These are phyloP conservation scores for Sceloporus tristichus DNA, from an alignment of 2,113 vertebrate genomes.

Conservation along the genomic window DNA sequence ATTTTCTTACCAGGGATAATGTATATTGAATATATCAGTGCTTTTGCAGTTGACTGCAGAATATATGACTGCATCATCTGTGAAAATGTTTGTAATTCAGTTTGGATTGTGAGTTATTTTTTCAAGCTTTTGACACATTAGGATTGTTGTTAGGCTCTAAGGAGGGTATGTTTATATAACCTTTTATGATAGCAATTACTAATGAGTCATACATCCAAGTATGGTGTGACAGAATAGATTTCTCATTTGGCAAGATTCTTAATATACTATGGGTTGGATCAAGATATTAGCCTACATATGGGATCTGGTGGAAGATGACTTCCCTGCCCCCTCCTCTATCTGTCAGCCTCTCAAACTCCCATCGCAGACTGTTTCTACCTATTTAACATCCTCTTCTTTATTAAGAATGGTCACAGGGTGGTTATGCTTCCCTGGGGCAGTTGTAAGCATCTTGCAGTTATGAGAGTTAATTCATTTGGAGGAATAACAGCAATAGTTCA, in stretches of 20 bases:
- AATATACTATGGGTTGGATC: not conserved
- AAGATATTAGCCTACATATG: not conserved
- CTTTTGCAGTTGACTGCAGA: too few species aligned
- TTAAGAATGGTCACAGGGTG: not conserved
- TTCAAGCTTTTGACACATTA: not conserved
- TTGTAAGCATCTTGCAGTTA: not conserved
- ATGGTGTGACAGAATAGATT: not conserved
- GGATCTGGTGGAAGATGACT: not conserved
- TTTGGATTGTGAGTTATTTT: not conserved
- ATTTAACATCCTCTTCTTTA: not conserved
- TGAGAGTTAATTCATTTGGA: slow-evolving; percentile 5
- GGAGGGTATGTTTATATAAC: not conserved
- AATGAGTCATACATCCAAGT: not conserved
- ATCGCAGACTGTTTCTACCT: too few species aligned
- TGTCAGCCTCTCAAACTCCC: not conserved
- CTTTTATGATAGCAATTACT: not conserved
- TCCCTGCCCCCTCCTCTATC: not conserved
- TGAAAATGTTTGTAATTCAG: too few species aligned
- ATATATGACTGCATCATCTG: not conserved
- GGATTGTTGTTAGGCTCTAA: not conserved
- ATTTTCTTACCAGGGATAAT: not conserved
- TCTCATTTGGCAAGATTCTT: not conserved
- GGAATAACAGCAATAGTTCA: not conserved
- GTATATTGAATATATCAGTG: too few species aligned
- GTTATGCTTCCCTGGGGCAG: not conserved